Base-by-base conservation (phyloP, 2,888 invertebrate species). In the Drosophila histrio region DNA sequence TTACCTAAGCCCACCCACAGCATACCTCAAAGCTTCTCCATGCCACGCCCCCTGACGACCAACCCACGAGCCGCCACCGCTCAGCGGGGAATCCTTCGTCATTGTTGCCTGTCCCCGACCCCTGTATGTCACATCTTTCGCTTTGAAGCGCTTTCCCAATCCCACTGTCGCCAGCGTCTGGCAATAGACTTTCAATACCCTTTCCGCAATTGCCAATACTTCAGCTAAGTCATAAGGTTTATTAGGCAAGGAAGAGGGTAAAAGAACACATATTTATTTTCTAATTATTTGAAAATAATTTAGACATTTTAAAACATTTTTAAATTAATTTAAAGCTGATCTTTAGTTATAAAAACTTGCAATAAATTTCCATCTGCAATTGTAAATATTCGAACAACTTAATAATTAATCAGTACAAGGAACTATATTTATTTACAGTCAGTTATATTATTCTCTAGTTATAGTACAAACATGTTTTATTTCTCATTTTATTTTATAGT, bases 1-100 rank as follows among this genome's bases (percentile, higher is more conserved):
- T 87, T 88, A 85, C 88, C 82, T 85, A 78, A 79, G 79, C 76
- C 86, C 80, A 78, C 87, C 85, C 85, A 85, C 61, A 24, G 53
- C 60, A 61, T 28, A 32, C 43, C 47, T 38, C 60, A 22, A 22
- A 15, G 30, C 38, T 44, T 41, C 22, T 13, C 34, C 44, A 38
- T 47, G 13, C 28, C 58, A 15, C 15, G 5, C 19, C 22, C 26
- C 11, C 36, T 15, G 32, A 15, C 34, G 4, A 28, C 30, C 32
- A 21, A 9, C 34, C 39, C 56, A 30, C 39, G 52, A 30, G 28
- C 34, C 30, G 19, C 24, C 30, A 22, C 8, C 34, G 70, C 86
- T 28, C 86, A 74, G 88, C 86, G 69, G 83, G 85, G 54, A 34
- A 32, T 57, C 61, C 64, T 50, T 72, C 69, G 49, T 61, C 79